Evolutionary conservation across 2,113 vertebrate genomes (phyloP).

Genomic region (Nyctereutes procyonoides): DNA sequence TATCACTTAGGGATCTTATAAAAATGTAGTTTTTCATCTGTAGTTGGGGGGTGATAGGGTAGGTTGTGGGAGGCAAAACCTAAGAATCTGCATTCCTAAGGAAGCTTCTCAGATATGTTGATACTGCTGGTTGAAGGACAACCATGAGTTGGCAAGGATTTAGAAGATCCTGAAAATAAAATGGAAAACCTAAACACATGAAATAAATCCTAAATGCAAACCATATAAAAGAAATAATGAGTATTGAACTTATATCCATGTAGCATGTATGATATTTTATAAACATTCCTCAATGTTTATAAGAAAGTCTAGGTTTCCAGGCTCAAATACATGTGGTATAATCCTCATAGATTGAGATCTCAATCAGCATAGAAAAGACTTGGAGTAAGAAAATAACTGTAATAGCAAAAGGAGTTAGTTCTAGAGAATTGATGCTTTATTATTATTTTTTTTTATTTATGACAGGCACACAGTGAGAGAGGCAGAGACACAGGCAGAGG

Average conservation of each 20-base stretch:
- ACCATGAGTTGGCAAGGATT: not conserved
- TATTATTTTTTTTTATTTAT: too few species aligned
- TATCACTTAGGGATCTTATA: not conserved
- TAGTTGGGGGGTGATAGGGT: not conserved
- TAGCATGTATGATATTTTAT: not conserved
- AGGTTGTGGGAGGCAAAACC: not conserved
- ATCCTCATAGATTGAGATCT: not conserved
- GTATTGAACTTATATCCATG: not conserved
- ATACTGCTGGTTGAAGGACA: not conserved
- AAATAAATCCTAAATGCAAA: constrained; percentile 27
- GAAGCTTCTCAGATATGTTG: not conserved
- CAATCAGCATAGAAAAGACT: not conserved
- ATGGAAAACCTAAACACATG: constrained; percentile 1
- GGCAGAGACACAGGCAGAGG: too few species aligned
- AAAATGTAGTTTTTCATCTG: constrained; percentile 33
- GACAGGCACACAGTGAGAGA: too few species aligned
- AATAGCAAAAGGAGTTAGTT: constrained; percentile 42
- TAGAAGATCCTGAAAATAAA: constrained; percentile 30
- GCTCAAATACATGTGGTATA: not conserved
- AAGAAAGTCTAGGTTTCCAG: not conserved
- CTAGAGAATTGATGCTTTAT: not conserved
- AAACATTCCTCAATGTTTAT: not conserved
- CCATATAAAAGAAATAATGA: not conserved
- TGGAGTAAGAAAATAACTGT: constrained; percentile 53
- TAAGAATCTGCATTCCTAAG: not conserved